These are phyloP conservation scores for Chaenogobius annularis DNA, from an alignment of 2,113 vertebrate genomes.

Conservation along the genomic window DNA sequence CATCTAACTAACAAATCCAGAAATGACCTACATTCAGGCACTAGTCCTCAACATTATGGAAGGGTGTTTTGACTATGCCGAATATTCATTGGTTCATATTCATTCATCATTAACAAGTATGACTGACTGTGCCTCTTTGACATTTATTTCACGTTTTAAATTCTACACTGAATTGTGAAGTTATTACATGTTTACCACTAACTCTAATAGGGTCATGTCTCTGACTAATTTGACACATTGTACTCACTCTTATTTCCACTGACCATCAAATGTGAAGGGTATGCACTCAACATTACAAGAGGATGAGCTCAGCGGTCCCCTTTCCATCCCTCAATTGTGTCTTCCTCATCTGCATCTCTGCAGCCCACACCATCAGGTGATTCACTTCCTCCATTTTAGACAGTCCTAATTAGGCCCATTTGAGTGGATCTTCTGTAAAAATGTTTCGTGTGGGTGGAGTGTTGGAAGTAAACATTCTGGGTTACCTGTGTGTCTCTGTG, in stretches of 20 bases:
- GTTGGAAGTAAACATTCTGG: slow-evolving; percentile 1
- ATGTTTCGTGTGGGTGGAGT: neutral
- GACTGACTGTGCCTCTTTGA: neutral
- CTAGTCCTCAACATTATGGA: neutral
- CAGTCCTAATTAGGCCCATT: neutral
- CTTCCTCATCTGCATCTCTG: slow-evolving; percentile 6
- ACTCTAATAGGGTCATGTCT: neutral
- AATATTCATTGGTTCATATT: neutral
- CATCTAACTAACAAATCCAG: too few relatives aligned
- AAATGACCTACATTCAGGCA: neutral
- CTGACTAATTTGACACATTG: neutral
- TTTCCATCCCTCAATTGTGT: neutral
- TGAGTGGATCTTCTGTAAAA: neutral
- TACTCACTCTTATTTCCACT: slow-evolving; percentile 3
- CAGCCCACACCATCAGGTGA: slow-evolving; percentile 29
- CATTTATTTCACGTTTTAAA: neutral
- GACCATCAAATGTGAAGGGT: neutral
- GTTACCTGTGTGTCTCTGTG: slow-evolving; percentile 7
- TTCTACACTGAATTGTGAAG: neutral
- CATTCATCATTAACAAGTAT: neutral
- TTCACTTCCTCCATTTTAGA: slow-evolving; percentile 12
- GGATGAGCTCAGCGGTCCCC: neutral
- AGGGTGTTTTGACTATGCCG: neutral
- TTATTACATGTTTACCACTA: neutral
- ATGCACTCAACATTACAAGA: neutral